These are phyloP conservation scores for Trichomalopsis sarcophagae DNA, from an alignment of 1,140 invertebrate genomes.

Conservation along the genomic window DNA sequence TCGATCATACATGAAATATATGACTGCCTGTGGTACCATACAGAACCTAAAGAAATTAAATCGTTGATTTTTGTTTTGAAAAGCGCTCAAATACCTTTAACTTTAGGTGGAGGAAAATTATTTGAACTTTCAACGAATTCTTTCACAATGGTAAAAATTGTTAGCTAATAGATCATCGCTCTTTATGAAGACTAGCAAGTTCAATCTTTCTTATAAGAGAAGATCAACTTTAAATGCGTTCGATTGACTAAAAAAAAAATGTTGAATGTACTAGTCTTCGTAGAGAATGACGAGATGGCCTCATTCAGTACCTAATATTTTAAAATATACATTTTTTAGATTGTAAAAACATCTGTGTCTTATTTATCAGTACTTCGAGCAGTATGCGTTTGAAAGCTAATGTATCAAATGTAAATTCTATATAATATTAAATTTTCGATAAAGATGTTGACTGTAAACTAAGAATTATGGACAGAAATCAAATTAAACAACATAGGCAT, in stretches of 20 bases:
- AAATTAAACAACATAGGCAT: no score
- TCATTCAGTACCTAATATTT: not conserved
- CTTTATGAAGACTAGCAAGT: not conserved
- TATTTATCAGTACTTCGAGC: constrained; percentile 39
- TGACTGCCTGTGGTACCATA: constrained; percentile 24
- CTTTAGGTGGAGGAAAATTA: constrained; percentile 25
- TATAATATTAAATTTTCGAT: no score
- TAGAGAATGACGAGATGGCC: no score
- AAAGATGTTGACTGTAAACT: no score
- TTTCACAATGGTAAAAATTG: constrained; percentile 18
- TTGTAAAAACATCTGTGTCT: constrained; percentile 36
- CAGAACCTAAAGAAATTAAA: constrained; percentile 33
- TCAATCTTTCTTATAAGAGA: not conserved
- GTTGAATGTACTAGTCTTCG: no score
- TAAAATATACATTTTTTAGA: constrained; percentile 17
- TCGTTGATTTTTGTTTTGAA: not conserved
- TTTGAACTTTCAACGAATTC: constrained; percentile 24
- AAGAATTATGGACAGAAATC: no score
- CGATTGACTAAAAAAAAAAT: no score
- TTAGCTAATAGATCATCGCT: not conserved
- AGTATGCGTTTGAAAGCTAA: not conserved
- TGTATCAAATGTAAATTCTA: not conserved
- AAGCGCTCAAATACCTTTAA: constrained; percentile 30
- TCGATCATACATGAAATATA: not conserved
- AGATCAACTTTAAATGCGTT: no score